phyloP scores from a whole-genome alignment of 30 jellyfish, hydroid and myxozoan genomes.

The Euphysa ruthae region DNA sequence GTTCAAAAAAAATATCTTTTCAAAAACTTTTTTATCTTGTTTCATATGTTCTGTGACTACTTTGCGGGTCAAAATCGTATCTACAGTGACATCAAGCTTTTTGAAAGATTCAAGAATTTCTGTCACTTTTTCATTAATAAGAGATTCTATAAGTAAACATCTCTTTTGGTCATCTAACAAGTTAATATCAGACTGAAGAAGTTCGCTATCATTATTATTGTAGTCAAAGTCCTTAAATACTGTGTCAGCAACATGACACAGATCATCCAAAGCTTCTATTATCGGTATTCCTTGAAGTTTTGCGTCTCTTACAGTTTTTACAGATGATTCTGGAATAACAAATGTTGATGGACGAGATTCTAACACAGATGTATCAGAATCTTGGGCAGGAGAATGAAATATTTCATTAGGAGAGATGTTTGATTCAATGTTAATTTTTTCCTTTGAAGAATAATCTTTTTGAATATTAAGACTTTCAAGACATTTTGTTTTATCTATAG shows the following conservation, averaged over 20 bases:
- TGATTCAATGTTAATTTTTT: too few species aligned
- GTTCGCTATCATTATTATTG: not conserved
- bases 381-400: too few species aligned
- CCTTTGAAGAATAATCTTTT: too few species aligned
- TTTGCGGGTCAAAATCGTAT: not conserved
- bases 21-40: not conserved
- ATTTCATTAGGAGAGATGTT: too few species aligned
- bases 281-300: slow-evolving; percentile 75
- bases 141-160: not conserved
- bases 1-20: not conserved
- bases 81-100: slow-evolving; percentile 27
- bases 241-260: slow-evolving; percentile 79
- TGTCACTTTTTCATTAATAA: slow-evolving; percentile 2
- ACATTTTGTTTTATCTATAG: not conserved
- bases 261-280: slow-evolving; percentile 73
- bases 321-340: slow-evolving; percentile 27
- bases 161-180: not conserved
- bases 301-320: slow-evolving; percentile 53
- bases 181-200: not conserved
- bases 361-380: not conserved
- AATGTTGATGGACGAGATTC: slow-evolving; percentile 43
- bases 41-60: not conserved
- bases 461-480: not conserved
- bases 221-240: slow-evolving; percentile 20
- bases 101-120: slow-evolving; percentile 26